Percentiles rank a stretch among this genome's conserved stretches.
These are phyloP conservation scores for Columba guinea DNA, from an alignment of 2,797 vertebrate genomes.

Conservation along the genomic window DNA sequence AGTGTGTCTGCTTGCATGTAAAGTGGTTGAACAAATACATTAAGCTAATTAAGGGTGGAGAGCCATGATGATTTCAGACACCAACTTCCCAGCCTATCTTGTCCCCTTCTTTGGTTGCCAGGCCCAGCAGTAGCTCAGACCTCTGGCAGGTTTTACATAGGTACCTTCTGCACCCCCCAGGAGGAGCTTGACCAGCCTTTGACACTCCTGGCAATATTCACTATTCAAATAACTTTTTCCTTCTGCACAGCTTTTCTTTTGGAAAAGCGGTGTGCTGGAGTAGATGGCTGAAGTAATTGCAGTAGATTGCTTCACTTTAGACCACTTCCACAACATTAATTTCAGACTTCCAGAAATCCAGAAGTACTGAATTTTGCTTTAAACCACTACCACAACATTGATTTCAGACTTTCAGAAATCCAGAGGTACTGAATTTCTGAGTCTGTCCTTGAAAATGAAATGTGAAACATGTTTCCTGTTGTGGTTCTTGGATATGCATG, in stretches of 20 bases:
- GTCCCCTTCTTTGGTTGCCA: neutral
- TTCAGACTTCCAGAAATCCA: neutral
- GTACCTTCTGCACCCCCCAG: neutral
- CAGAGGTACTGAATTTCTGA: neutral
- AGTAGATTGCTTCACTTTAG: neutral
- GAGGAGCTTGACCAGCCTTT: neutral
- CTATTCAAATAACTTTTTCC: neutral
- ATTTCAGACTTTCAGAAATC: neutral
- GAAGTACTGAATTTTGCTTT: too few relatives aligned
- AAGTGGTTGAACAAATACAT: neutral
- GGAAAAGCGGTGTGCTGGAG: neutral
- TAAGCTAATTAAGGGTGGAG: neutral
- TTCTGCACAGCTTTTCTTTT: neutral
- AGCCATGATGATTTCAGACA: neutral
- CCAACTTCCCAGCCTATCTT: neutral
- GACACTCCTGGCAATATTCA: neutral
- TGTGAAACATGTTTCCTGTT: fast-evolving
- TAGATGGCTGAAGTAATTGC: neutral
- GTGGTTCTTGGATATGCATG: neutral
- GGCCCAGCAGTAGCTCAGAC: neutral
- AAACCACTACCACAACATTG: neutral
- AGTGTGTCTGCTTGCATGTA: neutral
- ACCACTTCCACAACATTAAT: neutral
- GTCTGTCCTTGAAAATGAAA: neutral
- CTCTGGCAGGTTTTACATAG: neutral